phyloP scores from a whole-genome alignment of 2,888 invertebrate genomes.

The Spodoptera picta region DNA sequence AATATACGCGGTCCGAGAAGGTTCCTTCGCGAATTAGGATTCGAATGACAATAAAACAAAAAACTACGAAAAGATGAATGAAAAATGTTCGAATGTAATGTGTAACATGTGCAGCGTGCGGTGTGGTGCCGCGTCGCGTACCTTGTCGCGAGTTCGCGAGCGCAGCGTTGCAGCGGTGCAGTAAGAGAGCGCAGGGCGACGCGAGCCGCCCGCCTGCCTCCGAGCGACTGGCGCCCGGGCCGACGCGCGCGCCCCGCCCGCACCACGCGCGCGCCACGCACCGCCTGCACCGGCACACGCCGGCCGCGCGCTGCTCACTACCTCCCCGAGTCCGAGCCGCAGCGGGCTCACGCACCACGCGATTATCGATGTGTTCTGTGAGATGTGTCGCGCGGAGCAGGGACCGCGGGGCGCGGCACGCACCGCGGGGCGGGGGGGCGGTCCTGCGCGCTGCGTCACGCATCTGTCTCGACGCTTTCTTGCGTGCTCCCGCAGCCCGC shows the following conservation, averaged over 20 bases:
- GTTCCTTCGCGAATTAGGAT: slow-evolving; percentile 40
- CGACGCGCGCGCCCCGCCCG: slow-evolving; percentile 76
- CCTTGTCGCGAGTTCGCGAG: slow-evolving; percentile 74
- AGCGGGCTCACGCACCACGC: slow-evolving; percentile 82
- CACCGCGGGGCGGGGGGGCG: slow-evolving; percentile 67
- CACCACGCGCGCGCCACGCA: slow-evolving; percentile 66
- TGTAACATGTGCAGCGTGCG: slow-evolving; percentile 65
- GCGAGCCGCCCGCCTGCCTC: slow-evolving; percentile 82
- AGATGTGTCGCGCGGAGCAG: slow-evolving; percentile 70
- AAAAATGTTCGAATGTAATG: slow-evolving; percentile 72
- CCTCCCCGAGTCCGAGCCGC: slow-evolving; percentile 65
- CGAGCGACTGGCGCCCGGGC: slow-evolving; percentile 87
- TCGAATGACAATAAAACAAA: slow-evolving; percentile 57
- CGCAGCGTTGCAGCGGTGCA: slow-evolving; percentile 77
- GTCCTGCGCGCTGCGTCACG: slow-evolving; percentile 88
- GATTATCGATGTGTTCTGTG: slow-evolving; percentile 86
- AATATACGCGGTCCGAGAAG: slow-evolving; percentile 47
- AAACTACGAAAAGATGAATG: slow-evolving; percentile 73
- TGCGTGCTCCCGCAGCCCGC: slow-evolving; percentile 82
- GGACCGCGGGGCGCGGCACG: slow-evolving; percentile 54
- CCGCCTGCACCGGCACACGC: slow-evolving; percentile 74
- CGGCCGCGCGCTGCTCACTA: slow-evolving; percentile 58
- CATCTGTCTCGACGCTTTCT: slow-evolving; percentile 83
- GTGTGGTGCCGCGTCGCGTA: slow-evolving; percentile 68
- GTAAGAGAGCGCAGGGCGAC: slow-evolving; percentile 75